phyloP scores from a whole-genome alignment of 2,888 invertebrate species.

The Pedicia rivosa region DNA sequence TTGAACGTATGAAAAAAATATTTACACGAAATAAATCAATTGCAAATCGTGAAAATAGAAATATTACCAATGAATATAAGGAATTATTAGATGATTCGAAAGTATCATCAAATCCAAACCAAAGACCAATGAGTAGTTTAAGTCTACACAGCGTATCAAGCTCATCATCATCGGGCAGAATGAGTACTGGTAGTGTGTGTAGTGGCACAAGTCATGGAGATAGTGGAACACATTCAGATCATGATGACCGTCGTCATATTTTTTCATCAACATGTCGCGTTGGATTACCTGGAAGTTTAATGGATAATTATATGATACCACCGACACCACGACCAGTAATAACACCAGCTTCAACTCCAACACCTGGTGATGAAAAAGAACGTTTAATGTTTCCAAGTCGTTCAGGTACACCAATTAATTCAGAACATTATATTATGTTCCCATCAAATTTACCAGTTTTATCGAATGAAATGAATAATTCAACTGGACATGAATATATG shows the following conservation, averaged over 20 bases:
- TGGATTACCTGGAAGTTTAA: slow-evolving; percentile 24
- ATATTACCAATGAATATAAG: slow-evolving; percentile 14
- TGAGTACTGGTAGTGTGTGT: slow-evolving; percentile 56
- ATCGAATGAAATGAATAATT: slow-evolving; percentile 4
- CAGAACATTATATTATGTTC: slow-evolving; percentile 29
- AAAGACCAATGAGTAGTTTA: slow-evolving; percentile 49
- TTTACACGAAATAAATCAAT: slow-evolving; percentile 46
- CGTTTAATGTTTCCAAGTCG: slow-evolving; percentile 25
- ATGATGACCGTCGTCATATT: slow-evolving; percentile 44
- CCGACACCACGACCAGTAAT: slow-evolving; percentile 40
- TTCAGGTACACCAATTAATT: slow-evolving; percentile 25
- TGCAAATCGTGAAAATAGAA: slow-evolving; percentile 26
- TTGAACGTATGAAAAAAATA: slow-evolving; percentile 60
- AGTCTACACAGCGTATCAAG: slow-evolving; percentile 52
- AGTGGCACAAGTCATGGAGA: slow-evolving; percentile 70
- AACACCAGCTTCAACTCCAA: slow-evolving; percentile 28
- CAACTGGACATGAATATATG: slow-evolving; percentile 11
- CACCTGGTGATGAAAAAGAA: slow-evolving; percentile 23
- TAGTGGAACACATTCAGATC: slow-evolving; percentile 72
- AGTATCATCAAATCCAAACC: slow-evolving; percentile 13
- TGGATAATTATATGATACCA: slow-evolving; percentile 45
- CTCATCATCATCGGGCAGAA: slow-evolving; percentile 55
- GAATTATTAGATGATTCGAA: background rate
- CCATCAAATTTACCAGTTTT: slow-evolving; percentile 30
- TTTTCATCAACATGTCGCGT: slow-evolving; percentile 19